Conservation (phyloP, 1,140 invertebrate species). For the Drosophila yakuba region DNA sequence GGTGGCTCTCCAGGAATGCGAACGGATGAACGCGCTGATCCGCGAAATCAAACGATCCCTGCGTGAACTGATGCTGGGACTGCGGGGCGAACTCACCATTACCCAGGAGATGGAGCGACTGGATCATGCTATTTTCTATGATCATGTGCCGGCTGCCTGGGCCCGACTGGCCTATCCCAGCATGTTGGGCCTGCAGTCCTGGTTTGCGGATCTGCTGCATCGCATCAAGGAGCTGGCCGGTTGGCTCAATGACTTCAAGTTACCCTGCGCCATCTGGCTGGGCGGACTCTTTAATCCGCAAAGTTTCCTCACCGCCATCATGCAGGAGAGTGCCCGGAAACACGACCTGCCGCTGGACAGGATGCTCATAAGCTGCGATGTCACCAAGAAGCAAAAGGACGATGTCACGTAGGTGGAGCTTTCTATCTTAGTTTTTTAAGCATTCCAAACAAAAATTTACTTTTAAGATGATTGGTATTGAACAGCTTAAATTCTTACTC, state of each 20-base stretch:
- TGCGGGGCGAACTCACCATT: constrained; percentile 97
- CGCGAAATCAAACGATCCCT: constrained; percentile 93
- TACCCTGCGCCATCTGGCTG: constrained; percentile 95
- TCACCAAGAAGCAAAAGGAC: constrained; percentile 95
- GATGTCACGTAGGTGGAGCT: constrained; percentile 88
- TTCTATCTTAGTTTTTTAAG: not conserved
- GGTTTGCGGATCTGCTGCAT: constrained; percentile 94
- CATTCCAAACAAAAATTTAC: not conserved
- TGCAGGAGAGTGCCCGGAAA: constrained; percentile 98
- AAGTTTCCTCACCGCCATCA: constrained; percentile 98
- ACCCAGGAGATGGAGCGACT: constrained; percentile 96
- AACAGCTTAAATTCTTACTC: too few species aligned
- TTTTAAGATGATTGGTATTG: too few species aligned
- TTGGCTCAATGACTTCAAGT: constrained; percentile 92
- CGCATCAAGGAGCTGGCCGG: constrained; percentile 92
- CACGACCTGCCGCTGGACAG: constrained; percentile 98
- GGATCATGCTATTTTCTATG: constrained; percentile 93
- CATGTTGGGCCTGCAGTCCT: constrained; percentile 91
- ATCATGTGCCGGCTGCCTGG: constrained; percentile 94
- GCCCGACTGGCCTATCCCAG: constrained; percentile 95
- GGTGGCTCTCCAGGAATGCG: constrained; percentile 97
- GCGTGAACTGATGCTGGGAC: constrained; percentile 93
- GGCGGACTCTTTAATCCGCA: constrained; percentile 98
- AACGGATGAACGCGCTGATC: constrained; percentile 96
- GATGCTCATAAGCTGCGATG: constrained; percentile 97